These are phyloP conservation scores for Crotophaga sulcirostris DNA, from an alignment of 2,113 vertebrate species.

Conservation along the genomic window DNA sequence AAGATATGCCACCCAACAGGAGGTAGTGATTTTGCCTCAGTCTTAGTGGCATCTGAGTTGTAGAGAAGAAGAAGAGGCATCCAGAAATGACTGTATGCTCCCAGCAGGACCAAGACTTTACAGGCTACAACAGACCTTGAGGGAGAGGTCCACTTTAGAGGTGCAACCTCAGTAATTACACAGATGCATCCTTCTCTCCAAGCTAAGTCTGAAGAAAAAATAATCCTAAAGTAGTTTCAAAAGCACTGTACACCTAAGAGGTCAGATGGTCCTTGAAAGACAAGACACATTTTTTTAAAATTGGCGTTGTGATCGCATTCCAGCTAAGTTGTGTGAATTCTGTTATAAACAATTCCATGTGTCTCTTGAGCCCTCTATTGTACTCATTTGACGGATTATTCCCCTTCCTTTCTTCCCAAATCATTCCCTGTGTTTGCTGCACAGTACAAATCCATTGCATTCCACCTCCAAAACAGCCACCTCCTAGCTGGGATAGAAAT, in stretches of 20 bases:
- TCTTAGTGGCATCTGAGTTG: background rate
- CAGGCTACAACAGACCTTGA: background rate
- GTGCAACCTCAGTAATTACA: background rate
- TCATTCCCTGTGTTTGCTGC: background rate
- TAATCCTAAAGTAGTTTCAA: background rate
- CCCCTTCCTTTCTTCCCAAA: background rate
- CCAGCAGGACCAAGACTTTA: background rate
- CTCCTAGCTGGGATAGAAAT: background rate
- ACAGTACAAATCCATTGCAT: background rate
- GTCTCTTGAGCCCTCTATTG: background rate
- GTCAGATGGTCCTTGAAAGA: background rate
- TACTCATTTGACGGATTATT: background rate
- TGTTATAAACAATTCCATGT: background rate
- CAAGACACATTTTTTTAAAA: background rate
- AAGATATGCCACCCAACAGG: constrained; percentile 54
- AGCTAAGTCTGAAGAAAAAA: background rate
- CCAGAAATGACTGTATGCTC: background rate
- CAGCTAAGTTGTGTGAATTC: background rate
- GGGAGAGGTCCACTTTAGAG: background rate
- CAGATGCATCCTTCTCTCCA: background rate
- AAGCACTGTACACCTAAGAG: background rate
- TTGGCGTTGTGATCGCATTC: background rate
- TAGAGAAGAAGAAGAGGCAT: background rate
- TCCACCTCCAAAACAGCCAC: background rate
- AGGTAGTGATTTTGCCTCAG: constrained; percentile 11